These are phyloP conservation scores for Sitodiplosis mosellana DNA, from an alignment of 1,140 invertebrate species.

Conservation along the genomic window DNA sequence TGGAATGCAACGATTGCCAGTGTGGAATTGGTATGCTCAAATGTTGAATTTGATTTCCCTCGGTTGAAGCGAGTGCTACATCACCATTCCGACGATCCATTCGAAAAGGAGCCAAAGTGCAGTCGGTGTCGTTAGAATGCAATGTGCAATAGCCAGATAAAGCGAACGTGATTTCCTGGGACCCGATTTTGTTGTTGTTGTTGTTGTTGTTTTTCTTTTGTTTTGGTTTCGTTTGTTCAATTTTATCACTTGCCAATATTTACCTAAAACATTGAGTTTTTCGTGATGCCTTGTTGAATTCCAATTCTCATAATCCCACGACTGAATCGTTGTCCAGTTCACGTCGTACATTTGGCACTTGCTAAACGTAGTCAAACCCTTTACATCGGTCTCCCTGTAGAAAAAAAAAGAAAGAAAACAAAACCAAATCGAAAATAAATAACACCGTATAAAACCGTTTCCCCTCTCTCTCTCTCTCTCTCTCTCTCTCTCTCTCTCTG, in stretches of 20 bases:
- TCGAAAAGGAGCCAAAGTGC: background rate
- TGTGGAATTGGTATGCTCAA: too few species aligned
- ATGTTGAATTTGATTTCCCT: too few species aligned
- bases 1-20: too few species aligned
- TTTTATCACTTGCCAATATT: background rate
- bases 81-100: background rate
- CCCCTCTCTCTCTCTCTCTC: too few species aligned
- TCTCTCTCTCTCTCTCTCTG: too few species aligned
- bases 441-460: too few species aligned
- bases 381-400: slow-evolving; percentile 16
- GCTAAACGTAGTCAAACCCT: slow-evolving; percentile 16
- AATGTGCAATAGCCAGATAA: background rate
- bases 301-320: slow-evolving; percentile 9
- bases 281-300: background rate
- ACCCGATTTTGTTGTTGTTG: background rate
- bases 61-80: background rate
- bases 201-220: background rate
- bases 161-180: background rate
- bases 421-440: too few species aligned
- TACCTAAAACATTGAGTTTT: slow-evolving; percentile 1
- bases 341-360: slow-evolving; percentile 22
- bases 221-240: background rate
- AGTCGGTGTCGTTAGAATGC: background rate
- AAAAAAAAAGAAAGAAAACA: background rate
- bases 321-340: slow-evolving; percentile 15